Evolutionary conservation across 2,797 vertebrate genomes (phyloP).

Genomic region (Myripristis murdjan): DNA sequence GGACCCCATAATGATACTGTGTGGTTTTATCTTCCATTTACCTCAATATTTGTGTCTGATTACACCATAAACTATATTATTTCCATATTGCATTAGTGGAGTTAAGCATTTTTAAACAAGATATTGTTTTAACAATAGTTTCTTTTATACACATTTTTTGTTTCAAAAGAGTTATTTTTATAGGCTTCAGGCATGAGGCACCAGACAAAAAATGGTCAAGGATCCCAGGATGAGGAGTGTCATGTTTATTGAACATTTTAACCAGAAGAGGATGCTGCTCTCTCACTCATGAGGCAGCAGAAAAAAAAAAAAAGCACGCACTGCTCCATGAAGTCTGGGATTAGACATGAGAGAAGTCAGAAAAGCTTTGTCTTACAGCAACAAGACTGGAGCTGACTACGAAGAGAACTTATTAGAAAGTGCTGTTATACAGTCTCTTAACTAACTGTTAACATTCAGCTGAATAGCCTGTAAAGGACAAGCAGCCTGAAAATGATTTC

Average conservation of each 20-base stretch:
- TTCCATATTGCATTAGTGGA: too few relatives aligned
- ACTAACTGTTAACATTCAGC: neutral
- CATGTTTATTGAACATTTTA: constrained; percentile 51
- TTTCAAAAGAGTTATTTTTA: neutral
- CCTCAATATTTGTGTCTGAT: neutral
- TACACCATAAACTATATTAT: too few relatives aligned
- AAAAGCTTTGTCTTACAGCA: constrained; percentile 37
- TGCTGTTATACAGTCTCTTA: constrained; percentile 4
- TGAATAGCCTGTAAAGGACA: neutral
- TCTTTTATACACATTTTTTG: too few relatives aligned
- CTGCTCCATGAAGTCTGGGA: neutral
- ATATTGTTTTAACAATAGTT: neutral
- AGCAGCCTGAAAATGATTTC: neutral
- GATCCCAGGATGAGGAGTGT: neutral
- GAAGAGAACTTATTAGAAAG: neutral
- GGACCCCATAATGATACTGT: neutral
- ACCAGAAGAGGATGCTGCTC: constrained; percentile 85
- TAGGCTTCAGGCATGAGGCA: neutral
- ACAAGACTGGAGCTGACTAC: constrained; percentile 21
- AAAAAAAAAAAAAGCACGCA: neutral
- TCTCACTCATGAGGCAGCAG: constrained; percentile 70
- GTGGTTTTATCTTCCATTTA: neutral
- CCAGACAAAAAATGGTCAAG: neutral
- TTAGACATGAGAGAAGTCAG: neutral
- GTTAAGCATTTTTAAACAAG: too few relatives aligned